These are phyloP conservation scores for Scomber japonicus DNA, from an alignment of 2,113 vertebrate genomes.

Conservation along the genomic window DNA sequence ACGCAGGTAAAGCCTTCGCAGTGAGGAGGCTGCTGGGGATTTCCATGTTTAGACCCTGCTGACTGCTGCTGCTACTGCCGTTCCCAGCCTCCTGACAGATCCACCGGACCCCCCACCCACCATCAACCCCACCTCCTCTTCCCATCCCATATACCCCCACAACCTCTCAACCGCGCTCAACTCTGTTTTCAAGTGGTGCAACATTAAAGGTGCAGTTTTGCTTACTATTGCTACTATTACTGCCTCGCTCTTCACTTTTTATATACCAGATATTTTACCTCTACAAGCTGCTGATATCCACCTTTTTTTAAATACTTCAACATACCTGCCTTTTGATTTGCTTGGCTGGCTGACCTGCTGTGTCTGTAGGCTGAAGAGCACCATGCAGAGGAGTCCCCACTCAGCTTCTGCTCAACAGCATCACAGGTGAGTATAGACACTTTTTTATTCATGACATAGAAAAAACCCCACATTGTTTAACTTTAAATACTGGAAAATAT, in stretches of 20 bases:
- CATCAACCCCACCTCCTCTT: background rate
- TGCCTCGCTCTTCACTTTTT: background rate
- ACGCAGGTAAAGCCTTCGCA: conserved; percentile 32
- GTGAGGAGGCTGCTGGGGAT: conserved; percentile 30
- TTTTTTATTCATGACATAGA: no score
- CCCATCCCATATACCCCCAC: background rate
- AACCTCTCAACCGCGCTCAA: conserved; percentile 17
- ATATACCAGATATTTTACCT: background rate
- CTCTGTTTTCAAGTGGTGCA: conserved; percentile 33
- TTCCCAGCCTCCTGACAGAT: conserved; percentile 29
- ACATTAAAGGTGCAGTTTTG: conserved; percentile 22
- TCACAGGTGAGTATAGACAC: conserved; percentile 40
- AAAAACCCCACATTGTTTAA: no score
- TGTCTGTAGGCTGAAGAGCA: conserved; percentile 10
- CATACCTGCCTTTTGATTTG: background rate
- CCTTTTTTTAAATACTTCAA: background rate
- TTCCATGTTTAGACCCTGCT: conserved; percentile 67
- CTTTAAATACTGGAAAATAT: background rate
- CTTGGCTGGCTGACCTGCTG: background rate
- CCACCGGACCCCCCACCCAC: background rate
- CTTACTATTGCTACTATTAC: background rate
- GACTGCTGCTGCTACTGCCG: conserved; percentile 39
- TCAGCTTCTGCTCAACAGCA: conserved; percentile 18
- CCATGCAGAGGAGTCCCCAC: conserved; percentile 49
- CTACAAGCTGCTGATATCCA: background rate